Percentiles rank a stretch among this genome's conserved stretches.
Conservation (phyloP, 2,797 vertebrate species). For the Propithecus perrieri region DNA sequence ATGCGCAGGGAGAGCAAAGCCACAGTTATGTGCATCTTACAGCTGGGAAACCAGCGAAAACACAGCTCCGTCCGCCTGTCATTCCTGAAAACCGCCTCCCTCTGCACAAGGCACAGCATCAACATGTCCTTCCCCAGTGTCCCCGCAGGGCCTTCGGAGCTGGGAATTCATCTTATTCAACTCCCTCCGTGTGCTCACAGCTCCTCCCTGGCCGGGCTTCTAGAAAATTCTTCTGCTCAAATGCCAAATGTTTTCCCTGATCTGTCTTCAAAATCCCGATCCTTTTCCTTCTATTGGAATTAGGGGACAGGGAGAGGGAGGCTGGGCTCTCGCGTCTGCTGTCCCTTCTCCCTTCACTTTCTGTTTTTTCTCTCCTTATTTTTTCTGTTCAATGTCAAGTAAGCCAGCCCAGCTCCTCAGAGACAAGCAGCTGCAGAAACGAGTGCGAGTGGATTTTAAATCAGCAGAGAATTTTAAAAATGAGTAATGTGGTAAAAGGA, state of each 20-base stretch:
- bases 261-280: not conserved
- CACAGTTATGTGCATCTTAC: slow-evolving; percentile 13
- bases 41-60: slow-evolving; percentile 54
- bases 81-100: not conserved
- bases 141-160: not conserved
- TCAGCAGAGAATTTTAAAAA: not conserved
- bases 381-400: slow-evolving; percentile 29
- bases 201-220: not conserved
- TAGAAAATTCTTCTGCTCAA: not conserved
- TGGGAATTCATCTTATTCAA: not conserved
- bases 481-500: not conserved
- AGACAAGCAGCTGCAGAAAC: not conserved
- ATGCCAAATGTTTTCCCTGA: not conserved
- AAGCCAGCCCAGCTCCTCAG: not conserved
- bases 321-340: not conserved
- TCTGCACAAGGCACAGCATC: not conserved
- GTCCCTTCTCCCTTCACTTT: not conserved
- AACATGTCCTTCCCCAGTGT: rapidly evolving
- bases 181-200: not conserved
- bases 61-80: not conserved
- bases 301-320: rapidly evolving
- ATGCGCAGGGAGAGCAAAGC: slow-evolving; percentile 37
- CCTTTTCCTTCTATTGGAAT: not conserved
- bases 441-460: not conserved
- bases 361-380: not conserved